Conservation (phyloP, 2,113 vertebrate genomes). For the Micronycteris hirsuta region DNA sequence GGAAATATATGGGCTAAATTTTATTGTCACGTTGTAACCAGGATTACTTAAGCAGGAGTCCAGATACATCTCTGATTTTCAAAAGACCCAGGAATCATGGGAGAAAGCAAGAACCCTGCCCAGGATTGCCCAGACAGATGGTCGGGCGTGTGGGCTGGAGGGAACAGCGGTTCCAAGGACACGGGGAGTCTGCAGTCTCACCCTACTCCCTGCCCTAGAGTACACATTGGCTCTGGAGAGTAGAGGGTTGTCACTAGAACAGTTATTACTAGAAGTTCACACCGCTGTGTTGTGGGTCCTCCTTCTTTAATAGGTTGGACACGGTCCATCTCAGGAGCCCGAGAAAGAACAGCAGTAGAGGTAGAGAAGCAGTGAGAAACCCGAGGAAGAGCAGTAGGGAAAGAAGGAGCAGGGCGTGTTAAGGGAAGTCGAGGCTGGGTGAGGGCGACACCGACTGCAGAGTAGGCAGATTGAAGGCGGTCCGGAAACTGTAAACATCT, state of each 20-base stretch:
- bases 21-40: not conserved
- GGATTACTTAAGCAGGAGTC: not conserved
- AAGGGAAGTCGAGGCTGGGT: not conserved
- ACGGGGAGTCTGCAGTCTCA: not conserved
- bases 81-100: not conserved
- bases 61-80: not conserved
- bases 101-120: not conserved
- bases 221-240: not conserved
- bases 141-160: not conserved
- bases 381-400: not conserved
- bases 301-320: not conserved
- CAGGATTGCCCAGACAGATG: not conserved
- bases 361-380: not conserved
- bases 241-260: not conserved
- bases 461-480: fast-evolving
- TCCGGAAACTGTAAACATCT: not conserved
- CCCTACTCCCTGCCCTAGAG: not conserved
- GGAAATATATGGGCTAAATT: not conserved
- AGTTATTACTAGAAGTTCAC: not conserved
- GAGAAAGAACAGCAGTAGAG: not conserved
- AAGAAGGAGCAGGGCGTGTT: not conserved
- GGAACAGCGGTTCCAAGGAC: not conserved
- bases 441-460: not conserved
- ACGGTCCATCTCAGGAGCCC: not conserved
- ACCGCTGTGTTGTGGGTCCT: not conserved